Percentiles rank a stretch among this genome's conserved stretches.
Evolutionary conservation across 2,888 invertebrate species (phyloP).

Genomic region (Eucriotettix oculatus): DNA sequence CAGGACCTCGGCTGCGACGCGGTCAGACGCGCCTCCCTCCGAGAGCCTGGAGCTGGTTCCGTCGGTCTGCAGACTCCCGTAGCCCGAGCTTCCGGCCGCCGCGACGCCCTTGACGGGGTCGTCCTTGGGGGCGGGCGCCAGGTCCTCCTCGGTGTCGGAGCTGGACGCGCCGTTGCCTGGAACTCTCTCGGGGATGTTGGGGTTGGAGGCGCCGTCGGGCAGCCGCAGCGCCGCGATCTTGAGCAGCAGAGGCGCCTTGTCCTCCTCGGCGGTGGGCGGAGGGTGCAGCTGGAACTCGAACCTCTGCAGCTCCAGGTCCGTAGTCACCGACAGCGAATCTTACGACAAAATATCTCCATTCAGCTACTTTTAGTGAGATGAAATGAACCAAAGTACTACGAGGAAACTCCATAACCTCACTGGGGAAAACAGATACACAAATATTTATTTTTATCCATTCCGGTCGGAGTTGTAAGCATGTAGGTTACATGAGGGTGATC

Average conservation of each 20-base stretch:
- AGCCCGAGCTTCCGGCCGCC: neutral
- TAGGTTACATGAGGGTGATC: no score
- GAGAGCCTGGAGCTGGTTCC: neutral
- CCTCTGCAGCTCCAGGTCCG: slow-evolving; percentile 37
- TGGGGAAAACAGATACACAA: no score
- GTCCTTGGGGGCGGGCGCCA: neutral
- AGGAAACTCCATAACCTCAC: no score
- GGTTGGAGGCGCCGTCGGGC: slow-evolving; percentile 88
- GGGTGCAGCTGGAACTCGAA: neutral
- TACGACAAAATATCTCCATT: neutral
- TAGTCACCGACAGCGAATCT: slow-evolving; percentile 36
- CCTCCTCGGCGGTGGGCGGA: neutral
- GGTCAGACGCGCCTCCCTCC: neutral
- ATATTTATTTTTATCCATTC: no score
- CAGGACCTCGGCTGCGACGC: slow-evolving; percentile 14
- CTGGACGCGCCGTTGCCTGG: slow-evolving; percentile 46
- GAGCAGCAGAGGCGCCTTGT: neutral
- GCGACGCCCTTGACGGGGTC: neutral
- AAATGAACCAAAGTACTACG: no score
- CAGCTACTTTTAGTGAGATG: neutral
- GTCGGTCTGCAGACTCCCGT: neutral
- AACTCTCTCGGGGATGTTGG: slow-evolving; percentile 50
- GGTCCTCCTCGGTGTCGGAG: slow-evolving; percentile 36
- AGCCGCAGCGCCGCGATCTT: slow-evolving; percentile 58
- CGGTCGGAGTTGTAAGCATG: no score